A percentile compares a stretch with the other conserved stretches of the same genome.
Conservation (phyloP, 2,888 invertebrate genomes). For the Podotricha telesiphe region DNA sequence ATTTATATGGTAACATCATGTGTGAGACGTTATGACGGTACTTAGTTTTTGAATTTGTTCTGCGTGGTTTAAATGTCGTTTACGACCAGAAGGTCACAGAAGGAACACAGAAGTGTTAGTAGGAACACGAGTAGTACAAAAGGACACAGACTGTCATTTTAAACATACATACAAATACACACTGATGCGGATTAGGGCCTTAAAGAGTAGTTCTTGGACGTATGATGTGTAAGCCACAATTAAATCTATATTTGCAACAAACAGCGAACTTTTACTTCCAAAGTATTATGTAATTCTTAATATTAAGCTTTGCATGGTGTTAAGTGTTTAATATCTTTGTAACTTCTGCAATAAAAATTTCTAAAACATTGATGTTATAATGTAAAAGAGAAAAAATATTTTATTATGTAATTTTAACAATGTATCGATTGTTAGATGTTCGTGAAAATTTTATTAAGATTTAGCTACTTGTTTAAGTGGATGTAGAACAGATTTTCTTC, state of each 20-base stretch:
- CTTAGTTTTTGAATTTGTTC: not conserved
- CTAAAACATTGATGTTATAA: slow-evolving; percentile 46
- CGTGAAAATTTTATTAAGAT: slow-evolving; percentile 57
- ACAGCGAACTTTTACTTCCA: slow-evolving; percentile 23
- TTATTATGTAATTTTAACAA: slow-evolving; percentile 63
- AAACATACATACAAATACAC: slow-evolving; percentile 18
- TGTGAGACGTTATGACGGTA: not conserved
- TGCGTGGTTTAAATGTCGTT: slow-evolving; percentile 8
- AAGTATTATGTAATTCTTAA: slow-evolving; percentile 27
- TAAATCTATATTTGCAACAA: slow-evolving; percentile 21
- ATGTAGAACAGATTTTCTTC: slow-evolving; percentile 29
- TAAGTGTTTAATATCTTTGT: slow-evolving; percentile 34
- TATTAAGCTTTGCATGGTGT: slow-evolving; percentile 36
- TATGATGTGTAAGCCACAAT: slow-evolving; percentile 27
- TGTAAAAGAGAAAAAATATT: slow-evolving; percentile 60
- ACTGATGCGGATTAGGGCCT: not conserved
- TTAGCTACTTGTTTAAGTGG: slow-evolving; percentile 33
- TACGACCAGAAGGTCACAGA: too few relatives aligned
- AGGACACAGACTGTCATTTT: slow-evolving; percentile 39
- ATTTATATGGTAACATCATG: not conserved
- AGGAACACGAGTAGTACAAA: slow-evolving; percentile 39
- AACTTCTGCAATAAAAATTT: slow-evolving; percentile 44
- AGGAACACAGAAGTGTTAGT: not conserved
- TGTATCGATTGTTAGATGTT: slow-evolving; percentile 64
- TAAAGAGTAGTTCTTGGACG: slow-evolving; percentile 26